These are phyloP conservation scores for Alviniconcha strummeri DNA, from an alignment of 2,888 invertebrate species.

Conservation along the genomic window DNA sequence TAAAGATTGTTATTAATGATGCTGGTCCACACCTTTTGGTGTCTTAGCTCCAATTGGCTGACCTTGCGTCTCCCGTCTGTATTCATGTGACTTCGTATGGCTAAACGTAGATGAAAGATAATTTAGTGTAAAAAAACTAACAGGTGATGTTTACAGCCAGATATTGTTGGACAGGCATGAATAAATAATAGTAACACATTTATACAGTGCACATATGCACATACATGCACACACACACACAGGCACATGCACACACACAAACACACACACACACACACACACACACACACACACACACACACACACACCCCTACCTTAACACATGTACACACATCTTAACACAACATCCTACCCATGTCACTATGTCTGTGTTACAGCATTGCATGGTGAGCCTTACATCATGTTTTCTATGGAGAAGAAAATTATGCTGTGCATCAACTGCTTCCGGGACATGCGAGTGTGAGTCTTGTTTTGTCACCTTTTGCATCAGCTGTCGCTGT, in stretches of 20 bases:
- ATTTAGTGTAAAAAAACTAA: no score
- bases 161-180: no score
- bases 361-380: conserved; percentile 41
- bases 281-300: background rate
- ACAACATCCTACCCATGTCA: background rate
- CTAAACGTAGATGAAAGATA: no score
- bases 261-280: background rate
- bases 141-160: no score
- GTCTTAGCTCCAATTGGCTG: no score
- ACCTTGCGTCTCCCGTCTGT: no score
- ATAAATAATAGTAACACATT: background rate
- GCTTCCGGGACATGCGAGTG: conserved; percentile 81
- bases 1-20: no score
- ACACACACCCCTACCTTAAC: background rate
- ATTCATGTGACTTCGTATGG: no score
- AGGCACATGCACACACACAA: background rate
- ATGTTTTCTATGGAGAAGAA: conserved; percentile 84
- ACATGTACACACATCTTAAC: background rate
- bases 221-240: background rate
- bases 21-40: no score
- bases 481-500: background rate
- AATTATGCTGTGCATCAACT: conserved; percentile 84
- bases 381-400: conserved; percentile 84
- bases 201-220: background rate
- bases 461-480: conserved; percentile 44